Percentiles rank a stretch among this genome's conserved stretches.
phyloP scores from a whole-genome alignment of 1,140 invertebrate species.

The Drosophila auraria region DNA sequence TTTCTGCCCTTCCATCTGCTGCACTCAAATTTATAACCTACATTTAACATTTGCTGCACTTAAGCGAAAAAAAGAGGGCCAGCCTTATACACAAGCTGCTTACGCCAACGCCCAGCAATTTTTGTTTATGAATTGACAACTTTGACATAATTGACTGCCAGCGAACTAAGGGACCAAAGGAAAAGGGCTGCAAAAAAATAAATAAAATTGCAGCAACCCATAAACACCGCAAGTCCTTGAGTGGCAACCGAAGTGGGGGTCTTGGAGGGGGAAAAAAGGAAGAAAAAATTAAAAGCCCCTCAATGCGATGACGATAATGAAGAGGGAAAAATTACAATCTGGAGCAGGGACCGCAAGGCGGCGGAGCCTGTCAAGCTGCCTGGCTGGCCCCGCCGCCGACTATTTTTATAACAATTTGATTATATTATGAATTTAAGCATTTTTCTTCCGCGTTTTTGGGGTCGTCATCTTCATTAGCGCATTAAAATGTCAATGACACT shows the following conservation, averaged over 20 bases:
- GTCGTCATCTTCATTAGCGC: conserved; percentile 81
- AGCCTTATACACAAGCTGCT: conserved; percentile 58
- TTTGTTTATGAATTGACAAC: conserved; percentile 75
- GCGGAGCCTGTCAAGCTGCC: conserved; percentile 31
- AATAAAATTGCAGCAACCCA: conserved; percentile 73
- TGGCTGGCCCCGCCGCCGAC: conserved; percentile 34
- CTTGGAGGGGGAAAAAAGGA: conserved; percentile 10
- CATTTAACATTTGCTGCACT: conserved; percentile 66
- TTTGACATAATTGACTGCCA: conserved; percentile 83
- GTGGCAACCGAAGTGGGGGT: conserved; percentile 9
- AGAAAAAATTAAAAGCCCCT: conserved; percentile 55
- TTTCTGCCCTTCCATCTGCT: conserved; percentile 24
- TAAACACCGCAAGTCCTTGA: conserved; percentile 77
- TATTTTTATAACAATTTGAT: conserved; percentile 82
- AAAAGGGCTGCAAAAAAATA: conserved; percentile 37
- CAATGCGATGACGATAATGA: conserved; percentile 53
- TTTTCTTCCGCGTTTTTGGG: conserved; percentile 50
- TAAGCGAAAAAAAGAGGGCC: background rate
- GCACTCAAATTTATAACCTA: conserved; percentile 71
- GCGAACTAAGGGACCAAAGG: conserved; percentile 20
- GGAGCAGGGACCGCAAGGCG: conserved; percentile 60
- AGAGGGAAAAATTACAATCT: conserved; percentile 34
- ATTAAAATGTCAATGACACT: conserved; percentile 84
- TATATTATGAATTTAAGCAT: conserved; percentile 72
- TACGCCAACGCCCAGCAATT: conserved; percentile 64